A percentile compares a stretch with the other conserved stretches of the same genome.
These are phyloP conservation scores for Arothron firmamentum DNA, from an alignment of 2,113 vertebrate genomes.

Conservation along the genomic window DNA sequence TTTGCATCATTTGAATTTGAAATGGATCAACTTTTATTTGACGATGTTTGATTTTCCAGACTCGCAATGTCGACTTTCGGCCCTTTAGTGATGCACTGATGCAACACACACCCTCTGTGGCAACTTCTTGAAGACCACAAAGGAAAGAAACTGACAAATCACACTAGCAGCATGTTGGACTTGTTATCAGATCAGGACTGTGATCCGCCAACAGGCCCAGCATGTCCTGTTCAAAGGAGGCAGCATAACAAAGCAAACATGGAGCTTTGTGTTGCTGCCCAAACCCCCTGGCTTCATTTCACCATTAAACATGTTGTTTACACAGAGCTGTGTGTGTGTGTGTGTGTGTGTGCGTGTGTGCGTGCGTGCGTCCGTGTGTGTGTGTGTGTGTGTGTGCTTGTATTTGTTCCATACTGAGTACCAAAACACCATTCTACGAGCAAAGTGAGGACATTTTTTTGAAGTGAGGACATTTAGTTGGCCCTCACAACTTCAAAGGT, in stretches of 20 bases:
- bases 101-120: background rate
- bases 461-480: too few species aligned
- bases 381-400: background rate
- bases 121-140: background rate
- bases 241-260: slow-evolving; percentile 30
- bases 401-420: too few species aligned
- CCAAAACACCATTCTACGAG: too few species aligned
- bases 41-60: too few species aligned
- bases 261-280: slow-evolving; percentile 8
- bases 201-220: slow-evolving; percentile 3
- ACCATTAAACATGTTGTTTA: slow-evolving; percentile 22
- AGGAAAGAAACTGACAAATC: background rate
- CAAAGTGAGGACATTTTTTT: too few species aligned
- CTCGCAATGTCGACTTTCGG: too few species aligned
- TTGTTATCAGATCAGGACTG: background rate
- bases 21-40: too few species aligned
- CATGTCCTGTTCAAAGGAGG: slow-evolving; percentile 5
- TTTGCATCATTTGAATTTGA: too few species aligned
- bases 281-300: slow-evolving; percentile 1
- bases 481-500: too few species aligned
- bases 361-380: background rate
- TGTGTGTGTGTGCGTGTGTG: background rate
- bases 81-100: background rate
- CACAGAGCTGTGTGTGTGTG: slow-evolving; percentile 5
- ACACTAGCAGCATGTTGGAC: background rate